Evolutionary conservation across 2,113 vertebrate species (phyloP), one percentile per base, ranked within the genome.

Genomic region (Semicossyphus pulcher): DNA sequence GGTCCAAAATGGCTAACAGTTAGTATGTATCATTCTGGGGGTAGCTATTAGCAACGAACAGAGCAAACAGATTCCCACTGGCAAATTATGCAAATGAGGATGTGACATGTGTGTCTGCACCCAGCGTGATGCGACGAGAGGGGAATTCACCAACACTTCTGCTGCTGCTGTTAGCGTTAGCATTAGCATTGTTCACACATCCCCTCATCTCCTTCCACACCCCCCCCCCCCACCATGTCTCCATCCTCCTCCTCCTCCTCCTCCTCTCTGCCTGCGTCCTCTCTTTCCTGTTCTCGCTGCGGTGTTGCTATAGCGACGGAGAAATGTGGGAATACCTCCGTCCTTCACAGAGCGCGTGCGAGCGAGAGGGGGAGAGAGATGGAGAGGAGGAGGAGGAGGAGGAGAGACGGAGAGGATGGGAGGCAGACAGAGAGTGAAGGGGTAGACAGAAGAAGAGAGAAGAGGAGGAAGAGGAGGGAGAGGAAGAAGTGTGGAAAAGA

Each of bases 291-390:
- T 87, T 92, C 93, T 89, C 86, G 86, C 86, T 92, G 92, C 92
- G 84, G 93, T 90, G 92, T 94, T 92, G 88, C 93, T 91, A 93
- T 94, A 92, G 93, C 86, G 92, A 94, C 93, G 76, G 89, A 90
- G 90, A 93, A 92, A 94, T 94, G 93, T 94, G 92, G 93, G 94
- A 94, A 94, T 94, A 93, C 92, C 92, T 92, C 93, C 88, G 92
- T 94, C 92, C 93, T 94, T 93, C 93, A 93, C 92, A 89, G 69
- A 53, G 64, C 52, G n/a, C 47, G 45, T n/a, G n/a, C n/a, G 76
- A 44, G 71, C 51, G 71, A 41, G 69, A 28, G 52, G 49, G 83
- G 48, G 70, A 42, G 42, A 31, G 62, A 41, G 61, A 11, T 64
- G 47, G 73, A 28, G 64, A 57, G 72, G 37, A 58, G 36, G 59